These are phyloP conservation scores for Heliothis virescens DNA, from an alignment of 1,140 invertebrate genomes.

Conservation along the genomic window DNA sequence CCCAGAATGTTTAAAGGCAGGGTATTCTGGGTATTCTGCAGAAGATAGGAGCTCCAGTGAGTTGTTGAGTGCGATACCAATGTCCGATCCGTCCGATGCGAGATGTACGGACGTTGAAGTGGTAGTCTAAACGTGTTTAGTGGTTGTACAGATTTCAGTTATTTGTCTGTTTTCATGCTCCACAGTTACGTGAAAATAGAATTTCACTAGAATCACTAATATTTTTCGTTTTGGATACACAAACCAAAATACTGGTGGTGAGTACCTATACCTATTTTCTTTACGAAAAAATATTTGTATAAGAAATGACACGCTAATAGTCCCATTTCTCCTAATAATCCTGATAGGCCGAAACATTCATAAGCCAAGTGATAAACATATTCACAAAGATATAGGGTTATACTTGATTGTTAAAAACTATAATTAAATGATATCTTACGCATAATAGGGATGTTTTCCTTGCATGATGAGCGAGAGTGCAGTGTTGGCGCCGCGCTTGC, in stretches of 20 bases:
- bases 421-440: no score
- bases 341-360: no score
- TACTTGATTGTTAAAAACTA: no score
- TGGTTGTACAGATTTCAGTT: neutral
- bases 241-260: no score
- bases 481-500: conserved; percentile 74
- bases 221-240: no score
- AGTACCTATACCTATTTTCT: no score
- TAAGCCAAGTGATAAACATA: no score
- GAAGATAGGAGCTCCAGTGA: conserved; percentile 10
- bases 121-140: conserved; percentile 4
- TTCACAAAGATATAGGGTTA: no score
- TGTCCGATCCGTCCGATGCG: neutral
- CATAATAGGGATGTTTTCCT: conserved; percentile 69
- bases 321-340: no score
- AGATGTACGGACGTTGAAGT: neutral
- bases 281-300: no score
- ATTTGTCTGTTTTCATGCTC: neutral
- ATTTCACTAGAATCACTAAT: no score
- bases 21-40: neutral
- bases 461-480: conserved; percentile 74
- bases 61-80: conserved; percentile 27
- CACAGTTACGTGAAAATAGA: neutral
- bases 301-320: no score
- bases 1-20: neutral